Evolutionary conservation across 2,888 invertebrate species (phyloP), one percentile per base, ranked within the genome.

Genomic region (Cistogaster globosa): DNA sequence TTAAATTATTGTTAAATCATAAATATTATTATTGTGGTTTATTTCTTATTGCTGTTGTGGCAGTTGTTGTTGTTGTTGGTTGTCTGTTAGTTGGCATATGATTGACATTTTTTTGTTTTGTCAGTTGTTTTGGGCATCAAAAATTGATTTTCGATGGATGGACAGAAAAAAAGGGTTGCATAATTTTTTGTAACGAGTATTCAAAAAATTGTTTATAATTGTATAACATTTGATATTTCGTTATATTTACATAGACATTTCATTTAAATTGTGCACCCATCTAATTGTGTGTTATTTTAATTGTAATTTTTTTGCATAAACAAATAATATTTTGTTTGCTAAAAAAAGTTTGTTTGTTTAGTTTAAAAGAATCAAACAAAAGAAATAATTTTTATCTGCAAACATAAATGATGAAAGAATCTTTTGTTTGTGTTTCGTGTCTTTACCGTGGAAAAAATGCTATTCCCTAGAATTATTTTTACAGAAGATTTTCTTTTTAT

Each of bases 91-190:
- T 71, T 83, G 74, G 74, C 67, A 42, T 75, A 57, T 85, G 85
- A 85, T 85, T 85, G 85, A 85, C 85, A 85, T 75, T 85, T 84
- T 77, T 68, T 75, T 82, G 85, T 85, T 85, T 82, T 85, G 78
- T 65, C 85, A 85, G 85, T 81, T 84, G 82, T 71, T 82, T 84
- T 62, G 72, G 69, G 71, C 84, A 68, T 42, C 42, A 38, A 62
- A 62, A 65, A 74, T 68, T 78, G 48, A 83, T 79, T 74, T 72
- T 83, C 32, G 38, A 57, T 78, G 83, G 69, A 72, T 78, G 79
- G 74, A 74, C 74, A 55, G 36, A n/a, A 57, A 71, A 57, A 71
- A 85, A 82, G 85, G 85, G 85, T 82, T 85, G 78, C 26, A 42
- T 0, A 0, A 18, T 55, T 36, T 60, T 36, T 58, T 20, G 18